A percentile compares a stretch with the other conserved stretches of the same genome.
Evolutionary conservation across 2,113 vertebrate genomes (phyloP).

Genomic region (Alethe diademata): DNA sequence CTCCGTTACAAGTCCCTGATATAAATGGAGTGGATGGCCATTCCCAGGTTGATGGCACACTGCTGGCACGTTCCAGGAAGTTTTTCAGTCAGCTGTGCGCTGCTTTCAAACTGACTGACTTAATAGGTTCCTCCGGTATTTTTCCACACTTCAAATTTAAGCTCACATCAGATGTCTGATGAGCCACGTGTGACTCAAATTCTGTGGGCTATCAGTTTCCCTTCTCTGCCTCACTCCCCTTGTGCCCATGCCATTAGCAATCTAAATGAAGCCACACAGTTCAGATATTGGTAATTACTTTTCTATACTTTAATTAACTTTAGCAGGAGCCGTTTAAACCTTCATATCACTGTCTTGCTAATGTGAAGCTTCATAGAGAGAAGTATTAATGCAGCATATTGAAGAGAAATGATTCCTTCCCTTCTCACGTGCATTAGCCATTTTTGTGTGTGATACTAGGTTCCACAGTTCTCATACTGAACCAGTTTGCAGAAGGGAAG

Average conservation of each 20-base stretch:
- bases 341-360: neutral
- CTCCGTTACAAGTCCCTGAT: neutral
- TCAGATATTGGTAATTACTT: constrained; percentile 8
- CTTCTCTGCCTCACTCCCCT: neutral
- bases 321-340: neutral
- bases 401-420: neutral
- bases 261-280: neutral
- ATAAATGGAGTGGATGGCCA: neutral
- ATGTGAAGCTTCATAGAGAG: neutral
- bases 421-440: neutral
- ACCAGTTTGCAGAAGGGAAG: neutral
- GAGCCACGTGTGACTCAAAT: neutral
- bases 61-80: neutral
- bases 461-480: neutral
- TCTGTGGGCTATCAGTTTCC: neutral
- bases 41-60: neutral
- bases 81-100: neutral
- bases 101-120: neutral
- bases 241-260: neutral
- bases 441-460: neutral
- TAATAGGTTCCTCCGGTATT: neutral
- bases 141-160: neutral
- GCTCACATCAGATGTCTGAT: neutral
- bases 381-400: neutral
- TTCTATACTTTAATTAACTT: neutral